Conservation (phyloP, 2,888 invertebrate genomes). For the Chydorus sphaericus region DNA sequence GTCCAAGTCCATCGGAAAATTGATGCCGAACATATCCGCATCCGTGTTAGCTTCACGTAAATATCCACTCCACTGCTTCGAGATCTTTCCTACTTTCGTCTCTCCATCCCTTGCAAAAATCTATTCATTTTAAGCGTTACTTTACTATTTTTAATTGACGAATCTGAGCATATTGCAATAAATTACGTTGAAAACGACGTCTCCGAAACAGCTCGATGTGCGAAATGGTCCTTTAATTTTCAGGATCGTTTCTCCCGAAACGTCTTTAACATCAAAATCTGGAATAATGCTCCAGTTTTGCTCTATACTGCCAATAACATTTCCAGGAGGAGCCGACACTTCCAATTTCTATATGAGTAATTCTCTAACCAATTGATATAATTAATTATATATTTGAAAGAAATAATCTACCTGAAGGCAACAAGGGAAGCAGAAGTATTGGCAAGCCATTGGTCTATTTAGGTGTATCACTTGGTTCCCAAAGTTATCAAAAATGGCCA, state of each 20-base stretch:
- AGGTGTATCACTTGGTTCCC: conserved; percentile 75
- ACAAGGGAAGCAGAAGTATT: conserved; percentile 72
- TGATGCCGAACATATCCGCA: conserved; percentile 70
- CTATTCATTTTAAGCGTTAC: conserved; percentile 34
- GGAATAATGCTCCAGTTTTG: conserved; percentile 33
- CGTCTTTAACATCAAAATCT: conserved; percentile 55
- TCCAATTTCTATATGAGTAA: conserved; percentile 62
- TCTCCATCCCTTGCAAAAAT: conserved; percentile 61
- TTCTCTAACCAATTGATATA: no score
- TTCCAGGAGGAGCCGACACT: conserved; percentile 44
- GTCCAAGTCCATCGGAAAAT: conserved; percentile 81
- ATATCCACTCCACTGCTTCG: conserved; percentile 77
- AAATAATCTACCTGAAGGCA: conserved; percentile 68
- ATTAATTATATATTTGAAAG: no score
- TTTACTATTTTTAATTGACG: neutral
- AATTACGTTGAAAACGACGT: neutral
- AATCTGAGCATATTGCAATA: neutral
- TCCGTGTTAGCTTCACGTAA: conserved; percentile 69
- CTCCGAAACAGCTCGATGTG: neutral
- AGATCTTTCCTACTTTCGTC: conserved; percentile 57
- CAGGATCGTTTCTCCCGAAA: conserved; percentile 54
- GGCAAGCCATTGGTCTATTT: conserved; percentile 63
- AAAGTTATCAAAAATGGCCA: conserved; percentile 68
- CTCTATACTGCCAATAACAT: conserved; percentile 22
- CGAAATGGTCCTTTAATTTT: conserved; percentile 43